phyloP scores from a whole-genome alignment of 2,797 vertebrate species.

The Enteromius viviparus region DNA sequence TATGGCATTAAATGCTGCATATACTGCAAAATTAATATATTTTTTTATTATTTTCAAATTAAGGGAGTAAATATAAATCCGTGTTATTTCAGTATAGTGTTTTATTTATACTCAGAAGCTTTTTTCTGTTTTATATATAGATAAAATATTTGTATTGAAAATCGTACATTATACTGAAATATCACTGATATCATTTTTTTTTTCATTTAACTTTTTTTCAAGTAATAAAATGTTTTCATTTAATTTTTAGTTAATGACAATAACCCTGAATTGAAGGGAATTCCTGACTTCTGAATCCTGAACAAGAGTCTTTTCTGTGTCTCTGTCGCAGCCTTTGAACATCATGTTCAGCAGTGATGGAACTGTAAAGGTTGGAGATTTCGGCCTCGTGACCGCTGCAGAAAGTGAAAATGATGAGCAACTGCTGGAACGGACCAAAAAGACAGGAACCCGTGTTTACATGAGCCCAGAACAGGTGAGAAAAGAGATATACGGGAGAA shows the following conservation, averaged over 20 bases:
- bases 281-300: too few relatives aligned
- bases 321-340: slow-evolving; percentile 82
- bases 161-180: too few relatives aligned
- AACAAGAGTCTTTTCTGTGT: not conserved
- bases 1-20: too few relatives aligned
- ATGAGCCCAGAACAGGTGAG: slow-evolving; percentile 94
- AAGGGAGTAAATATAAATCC: too few relatives aligned
- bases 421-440: slow-evolving; percentile 66
- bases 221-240: not conserved
- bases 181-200: not conserved
- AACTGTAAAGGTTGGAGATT: slow-evolving; percentile 90
- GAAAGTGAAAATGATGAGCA: slow-evolving; percentile 55
- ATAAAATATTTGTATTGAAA: too few relatives aligned
- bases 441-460: slow-evolving; percentile 79
- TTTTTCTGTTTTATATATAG: too few relatives aligned
- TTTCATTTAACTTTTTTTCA: not conserved
- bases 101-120: too few relatives aligned
- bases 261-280: not conserved
- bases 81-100: too few relatives aligned
- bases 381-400: slow-evolving; percentile 85
- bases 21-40: too few relatives aligned
- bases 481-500: too few relatives aligned
- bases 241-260: not conserved
- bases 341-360: slow-evolving; percentile 81
- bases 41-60: too few relatives aligned